Base-by-base conservation (phyloP, 2,113 vertebrate species). In the Brachyhypopomus gauderio region DNA sequence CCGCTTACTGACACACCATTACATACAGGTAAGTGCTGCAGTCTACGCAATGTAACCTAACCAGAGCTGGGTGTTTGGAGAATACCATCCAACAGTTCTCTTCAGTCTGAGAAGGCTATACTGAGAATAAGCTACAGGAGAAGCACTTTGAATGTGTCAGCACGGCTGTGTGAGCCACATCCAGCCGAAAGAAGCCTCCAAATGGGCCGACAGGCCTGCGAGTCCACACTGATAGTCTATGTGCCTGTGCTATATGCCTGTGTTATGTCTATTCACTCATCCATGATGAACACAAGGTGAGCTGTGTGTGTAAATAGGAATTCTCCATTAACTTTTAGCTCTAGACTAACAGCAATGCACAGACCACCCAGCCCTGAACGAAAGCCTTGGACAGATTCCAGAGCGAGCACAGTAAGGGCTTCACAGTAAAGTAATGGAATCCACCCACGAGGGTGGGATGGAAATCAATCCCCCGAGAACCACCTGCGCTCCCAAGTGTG, bases 361-460 rank as follows among this genome's bases (percentile, higher is more conserved):
- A 23, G 55, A 30, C 22, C 58, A 60, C 52, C 60, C 36, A 48
- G 36, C 66, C 16, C 45, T 52, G 45, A 52, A 52, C 1, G 11
- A 52, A 11, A 52, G 45, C 8, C 45, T 52, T 14, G 45, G 9
- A 52, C 8, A 52, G 9, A 52, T 14, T 52, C 45, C 45, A 14
- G 45, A 52, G 12, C 1, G 11, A 58, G 30, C 77, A 45, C 1
- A 4, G 67, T 9, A 17, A 16, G 38, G 52, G 52, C 77, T 48
- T 56, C 27, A 56, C 62, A 16, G 30, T 30, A 41, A 67, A 70
- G 76, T 79, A 84, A 84, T 79, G 72, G 66, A 81, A 76, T 86
- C 79, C 70, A 72, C 71, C 66, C 64, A 58, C 30, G 27, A 79
- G 30, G 55, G 23, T 66, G 38, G 62, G 66, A 74, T 64, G 58